Evolutionary conservation across 2,888 invertebrate species (phyloP).

Genomic region (Macropis europaea): DNA sequence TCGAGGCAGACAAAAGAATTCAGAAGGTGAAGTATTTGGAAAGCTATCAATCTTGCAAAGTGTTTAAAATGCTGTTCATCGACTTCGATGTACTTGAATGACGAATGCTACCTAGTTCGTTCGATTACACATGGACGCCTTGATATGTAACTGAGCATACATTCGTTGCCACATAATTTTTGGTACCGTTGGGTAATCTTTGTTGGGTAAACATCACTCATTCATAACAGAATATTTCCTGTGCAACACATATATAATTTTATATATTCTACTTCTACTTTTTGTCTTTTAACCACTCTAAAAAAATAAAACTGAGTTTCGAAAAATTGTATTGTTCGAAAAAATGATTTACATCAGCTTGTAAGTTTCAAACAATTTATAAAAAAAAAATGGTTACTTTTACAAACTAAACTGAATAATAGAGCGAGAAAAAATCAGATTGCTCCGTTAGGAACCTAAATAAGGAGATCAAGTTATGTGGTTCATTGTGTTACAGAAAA

Average conservation of each 20-base stretch:
- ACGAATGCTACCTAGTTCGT: conserved; percentile 20
- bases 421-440: neutral
- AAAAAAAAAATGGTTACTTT: too few species aligned
- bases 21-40: neutral
- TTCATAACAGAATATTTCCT: neutral
- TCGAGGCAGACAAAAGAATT: neutral
- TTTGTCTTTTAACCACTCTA: neutral
- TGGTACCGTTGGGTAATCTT: neutral
- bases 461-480: neutral
- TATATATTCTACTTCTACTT: neutral
- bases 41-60: neutral
- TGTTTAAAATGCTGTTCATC: conserved; percentile 28
- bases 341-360: too few species aligned
- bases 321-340: too few species aligned
- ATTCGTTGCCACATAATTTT: neutral
- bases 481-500: neutral
- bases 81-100: conserved; percentile 28
- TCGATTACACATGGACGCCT: neutral
- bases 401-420: neutral
- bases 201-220: neutral
- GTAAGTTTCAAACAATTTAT: too few species aligned
- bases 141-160: neutral
- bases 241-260: too few species aligned
- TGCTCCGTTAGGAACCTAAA: neutral
- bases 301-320: too few species aligned